Evolutionary conservation across 2,113 vertebrate genomes (phyloP).

Genomic region (Sprattus sprattus): DNA sequence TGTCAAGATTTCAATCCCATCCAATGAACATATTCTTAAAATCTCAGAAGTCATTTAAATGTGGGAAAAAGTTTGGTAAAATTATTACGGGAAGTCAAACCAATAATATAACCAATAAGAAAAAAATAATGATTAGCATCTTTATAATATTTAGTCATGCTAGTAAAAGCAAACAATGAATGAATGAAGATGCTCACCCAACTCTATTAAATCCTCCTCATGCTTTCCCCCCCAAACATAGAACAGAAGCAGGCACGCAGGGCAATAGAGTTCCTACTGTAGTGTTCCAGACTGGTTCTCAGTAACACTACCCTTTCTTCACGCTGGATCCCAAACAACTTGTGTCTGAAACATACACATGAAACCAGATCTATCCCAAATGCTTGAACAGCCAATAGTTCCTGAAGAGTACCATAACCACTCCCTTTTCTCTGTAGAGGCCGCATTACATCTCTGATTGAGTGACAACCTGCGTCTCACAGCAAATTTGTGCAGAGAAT

Average conservation of each 20-base stretch:
- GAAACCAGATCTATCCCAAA: conserved; percentile 1
- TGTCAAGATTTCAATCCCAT: not conserved
- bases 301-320: not conserved
- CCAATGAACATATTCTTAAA: not conserved
- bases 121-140: not conserved
- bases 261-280: not conserved
- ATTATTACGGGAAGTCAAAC: not conserved
- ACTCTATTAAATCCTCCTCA: not conserved
- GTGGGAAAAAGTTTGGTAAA: too few relatives aligned
- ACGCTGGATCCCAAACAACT: not conserved
- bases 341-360: not conserved
- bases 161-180: not conserved
- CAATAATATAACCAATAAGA: not conserved
- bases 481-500: not conserved
- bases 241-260: not conserved
- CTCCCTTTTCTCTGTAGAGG: not conserved
- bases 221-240: not conserved
- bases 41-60: too few relatives aligned
- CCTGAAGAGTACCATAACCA: not conserved
- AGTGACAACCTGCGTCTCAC: not conserved
- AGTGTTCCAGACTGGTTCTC: not conserved
- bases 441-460: not conserved
- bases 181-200: conserved; percentile 8
- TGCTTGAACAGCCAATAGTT: not conserved
- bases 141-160: not conserved